phyloP scores from a whole-genome alignment of 2,797 vertebrate species.

The Mallotus villosus region DNA sequence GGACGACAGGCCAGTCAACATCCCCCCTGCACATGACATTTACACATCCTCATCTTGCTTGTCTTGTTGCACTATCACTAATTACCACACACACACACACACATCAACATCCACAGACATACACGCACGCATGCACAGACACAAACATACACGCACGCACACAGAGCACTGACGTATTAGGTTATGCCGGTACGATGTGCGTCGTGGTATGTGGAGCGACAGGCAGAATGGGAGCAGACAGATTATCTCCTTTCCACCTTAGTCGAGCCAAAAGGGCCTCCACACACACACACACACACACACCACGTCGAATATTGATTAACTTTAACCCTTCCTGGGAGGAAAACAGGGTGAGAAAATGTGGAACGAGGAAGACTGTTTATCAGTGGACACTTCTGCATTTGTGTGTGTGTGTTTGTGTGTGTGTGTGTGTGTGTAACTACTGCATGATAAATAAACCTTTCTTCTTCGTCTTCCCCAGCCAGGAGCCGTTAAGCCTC shows the following conservation, averaged over 20 bases:
- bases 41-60: constrained; percentile 48
- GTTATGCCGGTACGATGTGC: constrained; percentile 66
- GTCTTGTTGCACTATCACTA: constrained; percentile 51
- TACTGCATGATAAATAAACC: no score
- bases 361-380: no score
- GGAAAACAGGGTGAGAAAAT: constrained; percentile 50
- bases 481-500: constrained; percentile 41
- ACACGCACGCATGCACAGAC: constrained; percentile 28
- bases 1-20: constrained; percentile 50
- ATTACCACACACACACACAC: constrained; percentile 36
- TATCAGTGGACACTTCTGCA: no score
- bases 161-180: constrained; percentile 65
- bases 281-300: constrained; percentile 38
- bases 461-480: constrained; percentile 26
- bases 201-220: constrained; percentile 59
- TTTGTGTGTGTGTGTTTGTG: no score
- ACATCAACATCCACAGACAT: constrained; percentile 10
- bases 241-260: no score
- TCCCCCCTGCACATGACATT: constrained; percentile 53
- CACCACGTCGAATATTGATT: constrained; percentile 67
- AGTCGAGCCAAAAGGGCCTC: no score
- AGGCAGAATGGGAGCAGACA: constrained; percentile 65
- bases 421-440: no score
- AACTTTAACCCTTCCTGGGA: no score
- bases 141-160: no score